Percentiles rank a stretch among this genome's conserved stretches.
These are phyloP conservation scores for Trilocha varians DNA, from an alignment of 2,888 invertebrate genomes.

Conservation along the genomic window DNA sequence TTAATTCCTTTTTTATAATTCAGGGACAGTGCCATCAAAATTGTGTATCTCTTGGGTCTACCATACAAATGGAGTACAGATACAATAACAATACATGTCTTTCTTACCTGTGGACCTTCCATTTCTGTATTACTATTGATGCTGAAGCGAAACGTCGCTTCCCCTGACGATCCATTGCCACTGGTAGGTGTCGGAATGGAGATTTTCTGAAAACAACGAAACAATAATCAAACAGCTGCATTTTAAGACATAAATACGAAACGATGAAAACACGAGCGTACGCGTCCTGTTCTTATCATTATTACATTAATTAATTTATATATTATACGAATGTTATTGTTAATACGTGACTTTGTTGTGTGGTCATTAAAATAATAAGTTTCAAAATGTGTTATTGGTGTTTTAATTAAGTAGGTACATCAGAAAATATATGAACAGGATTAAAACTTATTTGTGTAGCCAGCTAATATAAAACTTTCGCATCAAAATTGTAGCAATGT, in stretches of 20 bases:
- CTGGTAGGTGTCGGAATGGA: conserved; percentile 81
- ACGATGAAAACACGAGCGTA: neutral
- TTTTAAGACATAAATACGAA: conserved; percentile 3
- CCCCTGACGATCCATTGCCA: conserved; percentile 57
- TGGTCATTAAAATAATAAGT: conserved; percentile 19
- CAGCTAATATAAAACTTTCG: no score
- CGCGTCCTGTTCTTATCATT: neutral
- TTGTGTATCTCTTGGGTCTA: no score
- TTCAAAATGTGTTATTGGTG: conserved; percentile 25
- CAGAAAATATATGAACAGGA: no score
- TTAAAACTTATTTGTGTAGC: no score
- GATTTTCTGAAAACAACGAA: conserved; percentile 76
- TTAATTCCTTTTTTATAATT: no score
- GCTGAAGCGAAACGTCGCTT: conserved; percentile 82
- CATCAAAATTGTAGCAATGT: no score
- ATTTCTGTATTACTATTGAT: conserved; percentile 85
- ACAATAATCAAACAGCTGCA: conserved; percentile 1
- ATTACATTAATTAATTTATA: neutral
- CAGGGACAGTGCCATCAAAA: no score
- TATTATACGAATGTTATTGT: neutral
- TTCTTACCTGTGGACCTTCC: conserved; percentile 80
- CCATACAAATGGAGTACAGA: no score
- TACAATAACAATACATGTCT: no score
- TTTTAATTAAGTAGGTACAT: conserved; percentile 2
- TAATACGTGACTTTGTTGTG: conserved; percentile 15